Conservation (phyloP, 2,113 vertebrate genomes). For the Malurus cyaneus region DNA sequence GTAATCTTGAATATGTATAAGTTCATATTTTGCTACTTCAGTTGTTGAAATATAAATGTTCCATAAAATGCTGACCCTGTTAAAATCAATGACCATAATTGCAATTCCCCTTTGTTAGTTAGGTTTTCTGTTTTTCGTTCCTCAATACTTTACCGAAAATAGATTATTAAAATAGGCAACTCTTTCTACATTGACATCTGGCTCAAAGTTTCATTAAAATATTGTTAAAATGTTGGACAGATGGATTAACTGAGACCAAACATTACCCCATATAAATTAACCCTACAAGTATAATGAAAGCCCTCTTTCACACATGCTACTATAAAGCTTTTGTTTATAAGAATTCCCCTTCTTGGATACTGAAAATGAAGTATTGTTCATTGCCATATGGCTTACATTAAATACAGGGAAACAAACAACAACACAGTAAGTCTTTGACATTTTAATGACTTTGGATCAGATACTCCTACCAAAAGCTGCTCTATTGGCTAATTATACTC, state of each 20-base stretch:
- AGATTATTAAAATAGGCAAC: not conserved
- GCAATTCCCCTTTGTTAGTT: not conserved
- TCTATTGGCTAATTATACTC: not conserved
- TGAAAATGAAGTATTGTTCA: slow-evolving; percentile 48
- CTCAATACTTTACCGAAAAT: not conserved
- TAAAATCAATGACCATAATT: not conserved
- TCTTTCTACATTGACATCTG: not conserved
- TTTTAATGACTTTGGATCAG: slow-evolving; percentile 23
- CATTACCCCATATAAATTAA: slow-evolving; percentile 10
- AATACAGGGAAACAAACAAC: slow-evolving; percentile 57
- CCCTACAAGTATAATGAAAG: slow-evolving; percentile 41
- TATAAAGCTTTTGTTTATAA: slow-evolving; percentile 49
- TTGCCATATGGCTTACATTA: slow-evolving; percentile 58
- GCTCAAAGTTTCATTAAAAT: slow-evolving; percentile 35
- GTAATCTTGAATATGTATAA: not conserved
- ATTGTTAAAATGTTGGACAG: slow-evolving; percentile 30
- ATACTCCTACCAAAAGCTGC: slow-evolving; percentile 10
- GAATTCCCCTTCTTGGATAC: slow-evolving; percentile 10
- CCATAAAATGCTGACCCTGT: not conserved
- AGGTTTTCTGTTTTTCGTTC: not conserved
- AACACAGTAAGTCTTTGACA: slow-evolving; percentile 38
- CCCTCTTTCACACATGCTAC: slow-evolving; percentile 30
- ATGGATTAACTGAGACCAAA: slow-evolving; percentile 32
- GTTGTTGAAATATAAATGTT: not conserved
- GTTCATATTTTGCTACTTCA: not conserved